phyloP scores from a whole-genome alignment of 2,113 vertebrate species.

The Colossoma macropomum region DNA sequence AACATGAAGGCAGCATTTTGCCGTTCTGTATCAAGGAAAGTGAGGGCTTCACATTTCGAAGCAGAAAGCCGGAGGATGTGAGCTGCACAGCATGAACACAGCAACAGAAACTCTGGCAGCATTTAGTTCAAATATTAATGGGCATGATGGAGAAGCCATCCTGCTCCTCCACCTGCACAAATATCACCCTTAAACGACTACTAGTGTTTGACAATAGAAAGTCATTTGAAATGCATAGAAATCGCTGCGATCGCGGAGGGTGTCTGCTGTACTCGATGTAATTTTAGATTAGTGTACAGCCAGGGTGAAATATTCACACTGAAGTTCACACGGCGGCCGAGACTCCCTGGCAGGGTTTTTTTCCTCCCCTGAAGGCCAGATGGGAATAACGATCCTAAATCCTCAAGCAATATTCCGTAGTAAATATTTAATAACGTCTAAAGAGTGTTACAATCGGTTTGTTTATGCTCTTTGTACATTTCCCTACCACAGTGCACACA shows the following conservation, averaged over 20 bases:
- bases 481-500: background rate
- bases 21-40: background rate
- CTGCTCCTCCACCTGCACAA: background rate
- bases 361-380: conserved; percentile 6
- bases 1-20: background rate
- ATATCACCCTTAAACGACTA: conserved; percentile 18
- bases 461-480: background rate
- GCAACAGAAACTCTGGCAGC: background rate
- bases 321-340: conserved; percentile 42
- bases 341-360: conserved; percentile 17
- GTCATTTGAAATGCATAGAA: conserved; percentile 56
- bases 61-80: background rate
- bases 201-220: conserved; percentile 28
- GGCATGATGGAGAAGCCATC: conserved; percentile 7
- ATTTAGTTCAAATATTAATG: conserved; percentile 37
- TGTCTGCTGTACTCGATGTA: conserved; percentile 29
- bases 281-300: conserved; percentile 52
- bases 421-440: conserved; percentile 41
- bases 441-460: background rate
- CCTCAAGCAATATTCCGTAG: conserved; percentile 22
- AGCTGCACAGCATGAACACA: background rate
- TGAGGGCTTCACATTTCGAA: background rate
- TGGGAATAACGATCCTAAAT: conserved; percentile 21
- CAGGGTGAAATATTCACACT: conserved; percentile 46
- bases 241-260: conserved; percentile 31